Evolutionary conservation across 2,888 invertebrate genomes (phyloP), one percentile per base, ranked within the genome.

Genomic region (Hirtodrosophila duncani): DNA sequence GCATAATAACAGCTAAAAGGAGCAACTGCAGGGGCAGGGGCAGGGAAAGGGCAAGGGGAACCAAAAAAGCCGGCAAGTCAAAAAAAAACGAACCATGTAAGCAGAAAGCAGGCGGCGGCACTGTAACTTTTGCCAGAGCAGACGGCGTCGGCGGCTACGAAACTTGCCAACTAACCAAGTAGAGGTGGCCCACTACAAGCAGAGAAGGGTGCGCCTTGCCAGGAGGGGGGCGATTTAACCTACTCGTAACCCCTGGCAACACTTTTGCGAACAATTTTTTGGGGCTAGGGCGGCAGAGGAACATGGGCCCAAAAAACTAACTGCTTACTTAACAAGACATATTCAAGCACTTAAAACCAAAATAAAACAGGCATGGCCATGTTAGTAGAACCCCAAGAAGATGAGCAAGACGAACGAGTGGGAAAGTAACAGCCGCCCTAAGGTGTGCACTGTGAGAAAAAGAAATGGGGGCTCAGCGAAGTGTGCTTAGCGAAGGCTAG

Each of bases 341-440:
- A 72, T 72, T 81, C 81, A 78, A 79, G 79, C 72, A 81, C 72
- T 74, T 74, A 74, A 81, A 79, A 74, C 51, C 80, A 79, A 74
- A 74, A 74, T 74, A 78, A 72, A 77, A 70, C 58, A 64, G 38
- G 31, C 43, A 13, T n/a, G n/a, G 38, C 26, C 37, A 27, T 23
- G 29, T 26, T 18, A 20, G 10, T 13, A 14, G 24, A 37, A 14
- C 10, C 6, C 4, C 8, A 9, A 37, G 34, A 44, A 18, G 6
- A 9, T n/a, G 21, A n/a, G 17, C 23, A 43, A 11, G 9, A n/a
- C n/a, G n/a, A n/a, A n/a, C n/a, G n/a, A n/a, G n/a, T n/a, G n/a
- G n/a, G n/a, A n/a, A n/a, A n/a, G n/a, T n/a, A n/a, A n/a, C n/a
- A n/a, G n/a, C n/a, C n/a, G n/a, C n/a, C n/a, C n/a, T n/a, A n/a